Percentiles rank a stretch among this genome's conserved stretches.
Evolutionary conservation across 1,140 invertebrate species (phyloP).

Genomic region (Penaeus vannamei): DNA sequence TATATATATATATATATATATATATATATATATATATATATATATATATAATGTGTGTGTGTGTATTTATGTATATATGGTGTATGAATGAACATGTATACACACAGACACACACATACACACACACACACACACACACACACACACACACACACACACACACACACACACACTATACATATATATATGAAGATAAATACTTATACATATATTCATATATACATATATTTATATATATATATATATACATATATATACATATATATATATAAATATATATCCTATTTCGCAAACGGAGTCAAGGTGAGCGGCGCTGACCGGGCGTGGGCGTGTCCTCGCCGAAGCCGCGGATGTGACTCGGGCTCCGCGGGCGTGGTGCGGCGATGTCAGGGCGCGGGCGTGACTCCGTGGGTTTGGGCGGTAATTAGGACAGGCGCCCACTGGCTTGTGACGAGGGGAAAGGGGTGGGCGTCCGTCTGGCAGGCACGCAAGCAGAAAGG

Average conservation of each 20-base stretch:
- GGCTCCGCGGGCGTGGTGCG: too few relatives aligned
- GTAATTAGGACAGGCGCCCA: background rate
- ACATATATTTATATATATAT: background rate
- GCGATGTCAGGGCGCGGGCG: too few relatives aligned
- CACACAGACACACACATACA: too few relatives aligned
- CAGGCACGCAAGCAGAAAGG: too few relatives aligned
- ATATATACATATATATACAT: too few relatives aligned
- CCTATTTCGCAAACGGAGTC: background rate
- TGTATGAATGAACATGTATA: background rate
- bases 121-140: too few relatives aligned
- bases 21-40: background rate
- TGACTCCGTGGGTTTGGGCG: background rate
- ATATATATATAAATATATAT: background rate
- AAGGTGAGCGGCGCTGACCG: background rate
- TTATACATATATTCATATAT: background rate
- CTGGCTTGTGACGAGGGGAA: background rate
- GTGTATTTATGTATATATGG: background rate
- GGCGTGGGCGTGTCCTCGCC: background rate
- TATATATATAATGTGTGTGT: slow-evolving; percentile 31
- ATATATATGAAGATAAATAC: background rate
- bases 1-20: slow-evolving; percentile 17
- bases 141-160: too few relatives aligned
- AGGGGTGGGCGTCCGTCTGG: too few relatives aligned
- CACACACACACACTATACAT: background rate
- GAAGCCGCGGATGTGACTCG: too few relatives aligned